Evolutionary conservation across 2,113 vertebrate genomes (phyloP).

Genomic region (Machaerirhynchus nigripectus): DNA sequence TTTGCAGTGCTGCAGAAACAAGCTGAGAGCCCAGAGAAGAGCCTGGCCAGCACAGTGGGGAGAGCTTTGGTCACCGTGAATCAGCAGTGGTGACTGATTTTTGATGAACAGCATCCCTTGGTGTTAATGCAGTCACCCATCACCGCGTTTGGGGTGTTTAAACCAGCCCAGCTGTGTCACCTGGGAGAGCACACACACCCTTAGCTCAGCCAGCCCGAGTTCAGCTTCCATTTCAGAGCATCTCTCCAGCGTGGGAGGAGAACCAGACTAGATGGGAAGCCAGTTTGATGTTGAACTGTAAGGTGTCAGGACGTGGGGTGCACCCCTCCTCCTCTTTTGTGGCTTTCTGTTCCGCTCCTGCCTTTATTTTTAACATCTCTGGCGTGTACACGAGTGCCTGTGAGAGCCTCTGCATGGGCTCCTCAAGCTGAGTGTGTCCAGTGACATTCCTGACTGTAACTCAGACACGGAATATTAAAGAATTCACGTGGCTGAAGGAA

Average conservation of each 20-base stretch:
- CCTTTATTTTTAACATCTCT: slow-evolving; percentile 36
- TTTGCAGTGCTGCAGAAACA: background rate
- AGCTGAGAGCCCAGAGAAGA: background rate
- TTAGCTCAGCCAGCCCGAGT: background rate
- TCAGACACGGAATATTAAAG: accelerated
- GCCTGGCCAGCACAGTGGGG: background rate
- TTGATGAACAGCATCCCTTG: background rate
- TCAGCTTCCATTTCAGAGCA: background rate
- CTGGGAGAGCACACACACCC: background rate
- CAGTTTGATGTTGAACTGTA: background rate
- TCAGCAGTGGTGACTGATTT: background rate
- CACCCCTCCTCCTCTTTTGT: slow-evolving; percentile 38
- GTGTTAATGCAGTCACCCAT: background rate
- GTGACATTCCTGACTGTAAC: background rate
- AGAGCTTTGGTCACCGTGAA: accelerated
- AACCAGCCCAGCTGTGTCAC: background rate
- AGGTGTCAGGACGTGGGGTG: slow-evolving; percentile 3
- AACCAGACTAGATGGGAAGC: slow-evolving; percentile 37
- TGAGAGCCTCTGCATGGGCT: background rate
- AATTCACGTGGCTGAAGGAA: background rate
- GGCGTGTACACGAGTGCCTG: background rate
- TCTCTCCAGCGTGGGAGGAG: slow-evolving; percentile 8
- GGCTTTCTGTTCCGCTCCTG: slow-evolving; percentile 46
- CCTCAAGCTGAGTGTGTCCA: background rate
- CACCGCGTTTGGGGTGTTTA: background rate